phyloP scores from a whole-genome alignment of 30 jellyfish, hydroid and myxozoan species.

The Chrysaora quinquecirrha region DNA sequence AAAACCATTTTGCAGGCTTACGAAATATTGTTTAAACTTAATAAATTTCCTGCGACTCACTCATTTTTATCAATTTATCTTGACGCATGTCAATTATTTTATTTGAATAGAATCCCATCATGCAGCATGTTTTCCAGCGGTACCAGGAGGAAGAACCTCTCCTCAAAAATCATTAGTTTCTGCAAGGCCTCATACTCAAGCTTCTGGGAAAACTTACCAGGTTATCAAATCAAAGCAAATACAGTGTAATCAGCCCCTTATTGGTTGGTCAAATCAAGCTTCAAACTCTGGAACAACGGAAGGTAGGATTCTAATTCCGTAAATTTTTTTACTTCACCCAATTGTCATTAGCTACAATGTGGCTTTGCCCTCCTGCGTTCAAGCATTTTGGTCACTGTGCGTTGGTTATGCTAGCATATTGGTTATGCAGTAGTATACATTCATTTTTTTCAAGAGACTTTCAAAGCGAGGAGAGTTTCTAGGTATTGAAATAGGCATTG shows the following conservation, averaged over 20 bases:
- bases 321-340: not conserved
- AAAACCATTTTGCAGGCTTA: no score
- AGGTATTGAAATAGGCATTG: no score
- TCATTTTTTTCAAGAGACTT: no score
- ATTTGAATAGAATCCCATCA: constrained; percentile 77
- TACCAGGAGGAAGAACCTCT: constrained; percentile 85
- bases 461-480: no score
- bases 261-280: constrained; percentile 36
- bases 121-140: constrained; percentile 79
- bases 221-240: constrained; percentile 18
- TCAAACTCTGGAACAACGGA: not conserved
- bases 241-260: constrained; percentile 14
- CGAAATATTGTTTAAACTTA: no score
- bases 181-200: constrained; percentile 63
- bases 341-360: not conserved
- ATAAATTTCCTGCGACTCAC: no score
- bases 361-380: no score
- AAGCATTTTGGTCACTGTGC: no score
- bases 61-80: no score
- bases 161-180: constrained; percentile 67
- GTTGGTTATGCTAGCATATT: no score
- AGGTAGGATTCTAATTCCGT: not conserved
- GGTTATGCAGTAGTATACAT: no score
- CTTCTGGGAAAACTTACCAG: constrained; percentile 46
- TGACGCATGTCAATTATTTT: no score